phyloP scores from a whole-genome alignment of 2,888 invertebrate species.

The Mimachlamys varia region DNA sequence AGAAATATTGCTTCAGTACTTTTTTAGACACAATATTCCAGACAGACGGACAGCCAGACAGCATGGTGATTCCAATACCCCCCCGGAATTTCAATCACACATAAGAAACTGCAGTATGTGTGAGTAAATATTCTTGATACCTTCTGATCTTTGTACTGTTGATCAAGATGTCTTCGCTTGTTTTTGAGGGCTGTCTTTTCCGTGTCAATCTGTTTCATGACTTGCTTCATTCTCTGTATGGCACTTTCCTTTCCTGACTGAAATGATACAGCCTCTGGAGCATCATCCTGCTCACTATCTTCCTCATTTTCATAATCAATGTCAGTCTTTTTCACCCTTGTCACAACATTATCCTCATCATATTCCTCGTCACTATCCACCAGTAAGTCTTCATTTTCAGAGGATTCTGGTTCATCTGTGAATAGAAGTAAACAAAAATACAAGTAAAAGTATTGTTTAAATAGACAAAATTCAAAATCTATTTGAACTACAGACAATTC shows the following conservation, averaged over 20 bases:
- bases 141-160: conserved; percentile 64
- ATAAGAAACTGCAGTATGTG: no score
- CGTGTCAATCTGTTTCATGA: conserved; percentile 60
- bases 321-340: not conserved
- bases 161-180: conserved; percentile 57
- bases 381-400: conserved; percentile 37
- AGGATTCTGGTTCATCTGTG: not conserved
- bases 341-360: conserved; percentile 4
- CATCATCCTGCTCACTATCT: conserved; percentile 61
- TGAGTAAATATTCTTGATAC: conserved; percentile 48
- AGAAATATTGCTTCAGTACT: no score
- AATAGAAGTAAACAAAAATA: not conserved
- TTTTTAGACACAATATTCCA: no score
- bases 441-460: no score
- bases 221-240: conserved; percentile 57
- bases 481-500: no score
- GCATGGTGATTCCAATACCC: no score
- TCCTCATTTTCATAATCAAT: conserved; percentile 40
- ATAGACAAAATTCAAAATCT: no score
- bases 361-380: conserved; percentile 46
- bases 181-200: conserved; percentile 59
- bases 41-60: no score
- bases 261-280: conserved; percentile 62
- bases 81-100: no score
- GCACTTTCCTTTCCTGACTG: conserved; percentile 55